Percentiles rank a stretch among this genome's conserved stretches.
phyloP scores from a whole-genome alignment of 2,888 invertebrate species.

The Epicampocera succincta region DNA sequence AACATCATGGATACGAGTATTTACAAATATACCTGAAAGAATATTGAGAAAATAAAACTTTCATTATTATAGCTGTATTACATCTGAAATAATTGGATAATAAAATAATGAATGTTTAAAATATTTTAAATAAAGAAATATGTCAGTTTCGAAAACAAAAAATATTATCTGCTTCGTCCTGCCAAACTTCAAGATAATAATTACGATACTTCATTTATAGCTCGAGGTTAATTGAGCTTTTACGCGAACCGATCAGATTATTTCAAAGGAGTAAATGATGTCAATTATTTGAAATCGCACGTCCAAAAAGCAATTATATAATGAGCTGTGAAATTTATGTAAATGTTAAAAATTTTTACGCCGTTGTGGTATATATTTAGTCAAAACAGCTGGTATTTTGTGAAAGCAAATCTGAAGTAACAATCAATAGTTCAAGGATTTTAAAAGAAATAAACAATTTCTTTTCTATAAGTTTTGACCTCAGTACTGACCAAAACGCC shows the following conservation, averaged over 20 bases:
- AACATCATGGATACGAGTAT: slow-evolving; percentile 40
- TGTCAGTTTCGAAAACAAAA: background rate
- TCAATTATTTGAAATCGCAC: no score
- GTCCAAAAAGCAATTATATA: no score
- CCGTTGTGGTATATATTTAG: no score
- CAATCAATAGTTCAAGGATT: no score
- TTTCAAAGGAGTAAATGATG: no score
- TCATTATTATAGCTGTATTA: slow-evolving; percentile 31
- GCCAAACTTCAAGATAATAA: slow-evolving; percentile 35
- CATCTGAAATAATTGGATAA: slow-evolving; percentile 35
- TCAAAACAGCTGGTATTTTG: no score
- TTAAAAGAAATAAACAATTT: no score
- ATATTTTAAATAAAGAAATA: slow-evolving; percentile 17
- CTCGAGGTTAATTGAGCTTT: slow-evolving; percentile 14
- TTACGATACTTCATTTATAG: slow-evolving; percentile 14
- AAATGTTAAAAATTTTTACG: no score
- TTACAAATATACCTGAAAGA: slow-evolving; percentile 51
- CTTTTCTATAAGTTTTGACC: no score
- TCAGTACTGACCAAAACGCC: no score
- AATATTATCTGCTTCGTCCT: slow-evolving; percentile 10
- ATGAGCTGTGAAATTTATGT: no score
- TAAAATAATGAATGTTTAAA: slow-evolving; percentile 28
- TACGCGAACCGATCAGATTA: background rate
- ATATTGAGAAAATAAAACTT: slow-evolving; percentile 45
- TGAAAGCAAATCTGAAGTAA: no score